These are phyloP conservation scores for Halocynthia roretzi DNA, from an alignment of 23 tunicate genomes.

Conservation along the genomic window DNA sequence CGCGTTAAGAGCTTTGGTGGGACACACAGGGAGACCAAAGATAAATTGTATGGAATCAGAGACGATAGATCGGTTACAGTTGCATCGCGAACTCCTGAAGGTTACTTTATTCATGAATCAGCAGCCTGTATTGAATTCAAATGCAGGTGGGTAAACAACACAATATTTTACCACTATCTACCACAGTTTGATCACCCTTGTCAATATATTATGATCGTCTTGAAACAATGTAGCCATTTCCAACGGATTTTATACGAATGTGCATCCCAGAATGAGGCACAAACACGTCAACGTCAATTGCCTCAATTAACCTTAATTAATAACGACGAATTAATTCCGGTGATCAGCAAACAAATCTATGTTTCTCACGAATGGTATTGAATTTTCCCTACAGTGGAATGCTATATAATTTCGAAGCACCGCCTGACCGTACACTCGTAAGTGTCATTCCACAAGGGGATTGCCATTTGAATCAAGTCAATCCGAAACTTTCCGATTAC, in stretches of 20 bases:
- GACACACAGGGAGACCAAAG: slow-evolving; percentile 3
- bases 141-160: slow-evolving; percentile 38
- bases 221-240: no score
- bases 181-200: no score
- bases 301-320: no score
- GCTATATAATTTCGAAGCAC: slow-evolving; percentile 9
- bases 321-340: no score
- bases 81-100: background rate
- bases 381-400: background rate
- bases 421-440: slow-evolving; percentile 1
- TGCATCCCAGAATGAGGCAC: no score
- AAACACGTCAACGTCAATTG: no score
- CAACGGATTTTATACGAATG: no score
- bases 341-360: no score
- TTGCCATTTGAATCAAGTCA: background rate
- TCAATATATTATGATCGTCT: no score
- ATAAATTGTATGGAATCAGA: slow-evolving; percentile 54
- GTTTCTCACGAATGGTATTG: no score
- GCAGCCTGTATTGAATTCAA: slow-evolving; percentile 66
- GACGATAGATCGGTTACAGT: slow-evolving; percentile 30
- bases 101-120: background rate
- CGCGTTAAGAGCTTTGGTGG: slow-evolving; percentile 38
- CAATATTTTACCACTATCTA: no score
- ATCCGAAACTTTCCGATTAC: background rate
- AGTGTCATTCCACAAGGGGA: slow-evolving; percentile 13